Conservation (phyloP, 2,113 vertebrate species). For the Delphinapterus leucas region DNA sequence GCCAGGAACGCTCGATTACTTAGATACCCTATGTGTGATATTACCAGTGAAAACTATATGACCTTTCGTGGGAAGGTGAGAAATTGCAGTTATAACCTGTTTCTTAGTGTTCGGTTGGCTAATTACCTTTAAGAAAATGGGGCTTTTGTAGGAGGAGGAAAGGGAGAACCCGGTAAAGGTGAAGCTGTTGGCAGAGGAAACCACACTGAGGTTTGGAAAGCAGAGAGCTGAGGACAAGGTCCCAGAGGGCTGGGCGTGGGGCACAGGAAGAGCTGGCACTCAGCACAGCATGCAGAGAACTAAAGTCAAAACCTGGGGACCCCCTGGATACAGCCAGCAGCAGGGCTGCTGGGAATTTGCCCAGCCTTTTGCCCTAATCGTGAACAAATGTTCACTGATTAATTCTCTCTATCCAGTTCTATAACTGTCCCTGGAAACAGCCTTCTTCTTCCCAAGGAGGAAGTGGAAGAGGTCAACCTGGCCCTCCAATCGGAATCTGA, state of each 20-base stretch:
- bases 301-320: not conserved
- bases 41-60: not conserved
- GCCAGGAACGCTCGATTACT: not conserved
- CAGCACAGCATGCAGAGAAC: not conserved
- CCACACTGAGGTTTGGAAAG: not conserved
- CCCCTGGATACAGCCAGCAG: too few relatives aligned
- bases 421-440: not conserved
- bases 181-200: not conserved
- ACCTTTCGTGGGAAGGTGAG: not conserved
- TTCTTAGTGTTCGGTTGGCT: not conserved
- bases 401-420: not conserved
- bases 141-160: not conserved
- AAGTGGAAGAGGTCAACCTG: not conserved
- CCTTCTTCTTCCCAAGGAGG: not conserved
- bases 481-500: not conserved
- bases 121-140: not conserved
- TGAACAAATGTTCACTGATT: not conserved
- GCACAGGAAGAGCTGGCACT: not conserved
- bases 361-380: not conserved
- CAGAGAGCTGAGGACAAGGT: not conserved
- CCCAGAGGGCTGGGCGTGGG: not conserved
- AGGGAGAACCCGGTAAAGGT: not conserved
- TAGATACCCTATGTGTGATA: not conserved
- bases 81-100: not conserved
- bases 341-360: too few relatives aligned